These are phyloP conservation scores for Sylvilagus bachmani DNA, from an alignment of 2,113 vertebrate species.

Conservation along the genomic window DNA sequence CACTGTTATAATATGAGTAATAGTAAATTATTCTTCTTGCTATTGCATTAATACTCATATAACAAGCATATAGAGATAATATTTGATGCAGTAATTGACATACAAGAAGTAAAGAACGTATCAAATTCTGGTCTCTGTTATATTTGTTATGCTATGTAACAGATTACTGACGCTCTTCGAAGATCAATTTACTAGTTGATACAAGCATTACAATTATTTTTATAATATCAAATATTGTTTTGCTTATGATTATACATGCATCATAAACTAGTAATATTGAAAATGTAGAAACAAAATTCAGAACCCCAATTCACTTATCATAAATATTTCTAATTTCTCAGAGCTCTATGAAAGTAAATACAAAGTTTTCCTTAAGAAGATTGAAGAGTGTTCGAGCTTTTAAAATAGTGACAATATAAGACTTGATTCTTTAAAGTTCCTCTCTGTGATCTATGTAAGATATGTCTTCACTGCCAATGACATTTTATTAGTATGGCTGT, in stretches of 20 bases:
- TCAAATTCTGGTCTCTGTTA: not conserved
- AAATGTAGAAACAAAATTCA: not conserved
- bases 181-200: slow-evolving; percentile 11
- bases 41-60: slow-evolving; percentile 30
- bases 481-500: slow-evolving; percentile 43
- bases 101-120: not conserved
- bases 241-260: not conserved
- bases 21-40: not conserved
- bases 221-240: not conserved
- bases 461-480: not conserved
- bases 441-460: slow-evolving; percentile 4
- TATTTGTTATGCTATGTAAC: not conserved
- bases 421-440: slow-evolving; percentile 29
- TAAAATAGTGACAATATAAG: slow-evolving; percentile 3
- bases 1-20: not conserved
- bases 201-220: not conserved
- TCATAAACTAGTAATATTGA: not conserved
- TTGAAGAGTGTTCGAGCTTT: slow-evolving; percentile 25
- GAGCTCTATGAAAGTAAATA: not conserved
- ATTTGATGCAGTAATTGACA: not conserved
- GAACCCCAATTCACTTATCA: slow-evolving; percentile 34
- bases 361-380: not conserved
- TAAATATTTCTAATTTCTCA: slow-evolving; percentile 33
- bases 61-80: not conserved
- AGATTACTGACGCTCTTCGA: not conserved